A percentile compares a stretch with the other conserved stretches of the same genome.
Evolutionary conservation across 2,888 invertebrate species (phyloP).

Genomic region (Brachypalpus laphriformis): DNA sequence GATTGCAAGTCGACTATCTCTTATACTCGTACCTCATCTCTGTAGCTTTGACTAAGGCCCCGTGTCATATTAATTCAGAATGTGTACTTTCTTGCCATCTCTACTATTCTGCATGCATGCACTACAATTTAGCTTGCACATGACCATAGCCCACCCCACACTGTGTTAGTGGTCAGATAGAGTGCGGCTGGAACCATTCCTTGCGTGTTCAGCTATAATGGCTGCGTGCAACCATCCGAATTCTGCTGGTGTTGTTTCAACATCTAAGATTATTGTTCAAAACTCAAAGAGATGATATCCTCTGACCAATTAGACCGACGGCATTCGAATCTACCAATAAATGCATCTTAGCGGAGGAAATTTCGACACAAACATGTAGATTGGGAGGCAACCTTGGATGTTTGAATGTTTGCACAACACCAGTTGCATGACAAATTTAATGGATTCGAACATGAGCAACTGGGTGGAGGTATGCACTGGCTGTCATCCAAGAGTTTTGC

Average conservation of each 20-base stretch:
- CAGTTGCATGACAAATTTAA: constrained; percentile 54
- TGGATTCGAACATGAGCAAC: constrained; percentile 44
- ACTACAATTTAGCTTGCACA: constrained; percentile 22
- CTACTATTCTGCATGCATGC: background rate
- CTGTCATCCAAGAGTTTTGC: constrained; percentile 53
- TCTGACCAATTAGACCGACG: constrained; percentile 49
- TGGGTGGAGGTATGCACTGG: constrained; percentile 18
- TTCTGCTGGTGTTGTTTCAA: constrained; percentile 8
- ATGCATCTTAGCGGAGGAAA: constrained; percentile 7
- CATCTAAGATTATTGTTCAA: constrained; percentile 33
- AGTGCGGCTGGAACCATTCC: constrained; percentile 14
- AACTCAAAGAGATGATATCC: constrained; percentile 45
- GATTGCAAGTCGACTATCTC: no score
- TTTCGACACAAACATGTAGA: background rate
- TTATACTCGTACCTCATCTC: no score
- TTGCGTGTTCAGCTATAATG: constrained; percentile 1
- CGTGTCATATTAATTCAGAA: no score
- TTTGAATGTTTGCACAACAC: constrained; percentile 3
- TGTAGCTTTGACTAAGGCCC: no score
- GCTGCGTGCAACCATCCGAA: constrained; percentile 26
- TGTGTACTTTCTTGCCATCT: background rate
- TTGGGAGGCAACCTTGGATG: background rate
- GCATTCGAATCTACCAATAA: constrained; percentile 36
- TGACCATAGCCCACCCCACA: constrained; percentile 6
- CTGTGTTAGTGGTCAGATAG: constrained; percentile 30